These are phyloP conservation scores for Pollenia angustigena DNA, from an alignment of 2,888 invertebrate genomes.

Conservation along the genomic window DNA sequence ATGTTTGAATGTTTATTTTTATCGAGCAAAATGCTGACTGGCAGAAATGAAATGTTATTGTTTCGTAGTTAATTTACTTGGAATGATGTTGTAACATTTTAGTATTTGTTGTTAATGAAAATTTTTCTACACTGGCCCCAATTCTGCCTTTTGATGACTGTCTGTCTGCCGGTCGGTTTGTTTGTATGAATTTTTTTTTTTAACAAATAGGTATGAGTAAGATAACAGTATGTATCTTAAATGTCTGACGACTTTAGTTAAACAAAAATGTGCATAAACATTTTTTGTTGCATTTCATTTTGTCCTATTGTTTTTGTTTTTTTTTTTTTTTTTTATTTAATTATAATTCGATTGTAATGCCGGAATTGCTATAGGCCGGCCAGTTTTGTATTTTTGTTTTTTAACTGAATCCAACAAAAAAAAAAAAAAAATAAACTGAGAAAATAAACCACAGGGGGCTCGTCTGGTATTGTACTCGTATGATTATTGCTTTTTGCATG, in stretches of 20 bases:
- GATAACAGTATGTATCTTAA: background rate
- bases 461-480: constrained; percentile 55
- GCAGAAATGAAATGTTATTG: background rate
- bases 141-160: background rate
- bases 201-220: constrained; percentile 14
- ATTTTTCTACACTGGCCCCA: constrained; percentile 10
- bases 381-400: constrained; percentile 16
- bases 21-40: background rate
- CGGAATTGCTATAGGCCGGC: constrained; percentile 63
- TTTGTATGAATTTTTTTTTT: background rate
- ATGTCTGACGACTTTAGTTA: constrained; percentile 18
- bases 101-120: constrained; percentile 34
- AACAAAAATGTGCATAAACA: constrained; percentile 3
- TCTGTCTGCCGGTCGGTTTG: background rate
- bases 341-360: constrained; percentile 74
- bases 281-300: constrained; percentile 27
- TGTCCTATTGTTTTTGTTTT: background rate
- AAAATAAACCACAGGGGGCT: constrained; percentile 73
- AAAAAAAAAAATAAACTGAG: background rate
- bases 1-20: background rate
- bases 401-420: background rate
- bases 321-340: constrained; percentile 72
- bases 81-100: background rate
- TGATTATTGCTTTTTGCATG: constrained; percentile 8
- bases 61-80: background rate